These are phyloP conservation scores for Rhipidura dahli DNA, from an alignment of 2,113 vertebrate species.

Conservation along the genomic window DNA sequence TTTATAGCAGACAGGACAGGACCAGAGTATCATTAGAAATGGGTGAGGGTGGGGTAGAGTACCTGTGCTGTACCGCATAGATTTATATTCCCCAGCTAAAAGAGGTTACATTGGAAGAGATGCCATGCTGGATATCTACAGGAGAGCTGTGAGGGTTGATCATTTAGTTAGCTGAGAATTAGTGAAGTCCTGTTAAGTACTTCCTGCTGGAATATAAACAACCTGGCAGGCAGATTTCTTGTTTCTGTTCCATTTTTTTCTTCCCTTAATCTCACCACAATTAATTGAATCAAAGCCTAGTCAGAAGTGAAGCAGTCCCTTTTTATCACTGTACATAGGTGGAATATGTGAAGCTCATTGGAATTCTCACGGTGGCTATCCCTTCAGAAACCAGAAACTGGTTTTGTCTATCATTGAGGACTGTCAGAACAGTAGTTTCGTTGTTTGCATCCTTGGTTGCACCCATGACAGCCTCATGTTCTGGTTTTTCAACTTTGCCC, in stretches of 20 bases:
- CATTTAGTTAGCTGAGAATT: background rate
- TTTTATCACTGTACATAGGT: background rate
- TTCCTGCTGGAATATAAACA: constrained; percentile 1
- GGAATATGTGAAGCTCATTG: background rate
- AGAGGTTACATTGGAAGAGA: background rate
- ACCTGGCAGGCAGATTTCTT: background rate
- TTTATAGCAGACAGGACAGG: background rate
- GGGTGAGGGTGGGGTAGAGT: background rate
- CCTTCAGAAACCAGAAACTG: background rate
- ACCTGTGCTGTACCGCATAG: background rate
- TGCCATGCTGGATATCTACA: background rate
- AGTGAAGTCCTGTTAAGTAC: background rate
- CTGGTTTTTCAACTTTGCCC: background rate
- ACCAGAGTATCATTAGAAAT: background rate
- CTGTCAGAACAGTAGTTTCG: background rate
- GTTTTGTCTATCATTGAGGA: background rate
- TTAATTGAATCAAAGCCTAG: background rate
- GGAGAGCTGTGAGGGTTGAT: background rate
- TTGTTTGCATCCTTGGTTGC: background rate
- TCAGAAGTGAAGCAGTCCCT: background rate
- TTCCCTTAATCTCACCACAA: background rate
- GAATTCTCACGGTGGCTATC: background rate
- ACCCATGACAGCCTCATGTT: background rate
- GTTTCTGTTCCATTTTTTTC: background rate
- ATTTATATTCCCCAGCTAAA: background rate